These are phyloP conservation scores for Drosophila setosimentum DNA, from an alignment of 2,888 invertebrate species.

Conservation along the genomic window DNA sequence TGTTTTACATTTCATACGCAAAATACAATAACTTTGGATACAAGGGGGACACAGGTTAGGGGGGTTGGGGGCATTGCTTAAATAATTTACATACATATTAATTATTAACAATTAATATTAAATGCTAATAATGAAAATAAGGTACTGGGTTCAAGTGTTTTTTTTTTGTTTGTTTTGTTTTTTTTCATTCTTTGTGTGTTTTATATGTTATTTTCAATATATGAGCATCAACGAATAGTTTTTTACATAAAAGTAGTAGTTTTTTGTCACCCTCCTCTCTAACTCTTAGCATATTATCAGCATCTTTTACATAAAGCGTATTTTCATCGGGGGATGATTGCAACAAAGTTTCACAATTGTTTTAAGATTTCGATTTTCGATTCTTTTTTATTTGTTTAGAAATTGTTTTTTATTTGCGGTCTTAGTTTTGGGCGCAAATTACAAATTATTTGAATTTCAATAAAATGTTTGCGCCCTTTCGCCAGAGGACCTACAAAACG, in stretches of 20 bases:
- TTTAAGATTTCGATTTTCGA: conserved; percentile 1
- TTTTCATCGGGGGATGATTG: conserved; percentile 45
- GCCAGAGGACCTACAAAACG: conserved; percentile 22
- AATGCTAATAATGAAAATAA: conserved; percentile 83
- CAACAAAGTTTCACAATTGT: conserved; percentile 69
- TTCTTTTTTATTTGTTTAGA: conserved; percentile 14
- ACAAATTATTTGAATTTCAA: conserved; percentile 53
- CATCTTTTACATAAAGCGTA: conserved; percentile 56
- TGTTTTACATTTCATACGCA: conserved; percentile 48
- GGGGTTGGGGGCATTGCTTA: conserved; percentile 52
- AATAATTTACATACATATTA: conserved; percentile 79
- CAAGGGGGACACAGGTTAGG: conserved; percentile 11
- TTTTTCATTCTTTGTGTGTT: conserved; percentile 42
- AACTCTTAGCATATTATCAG: conserved; percentile 44
- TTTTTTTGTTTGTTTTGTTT: conserved; percentile 35
- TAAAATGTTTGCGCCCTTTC: conserved; percentile 54
- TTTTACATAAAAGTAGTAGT: conserved; percentile 60
- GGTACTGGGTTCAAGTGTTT: conserved; percentile 84
- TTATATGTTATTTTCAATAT: conserved; percentile 42
- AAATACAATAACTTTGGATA: conserved; percentile 75
- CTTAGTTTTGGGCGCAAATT: conserved; percentile 46
- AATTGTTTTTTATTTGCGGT: conserved; percentile 25
- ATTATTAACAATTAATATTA: conserved; percentile 77
- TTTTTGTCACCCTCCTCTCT: conserved; percentile 46
- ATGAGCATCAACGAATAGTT: conserved; percentile 78